Evolutionary conservation across 1,140 invertebrate genomes (phyloP), one percentile per base, ranked within the genome.

Genomic region (Brachionus manjavacas): DNA sequence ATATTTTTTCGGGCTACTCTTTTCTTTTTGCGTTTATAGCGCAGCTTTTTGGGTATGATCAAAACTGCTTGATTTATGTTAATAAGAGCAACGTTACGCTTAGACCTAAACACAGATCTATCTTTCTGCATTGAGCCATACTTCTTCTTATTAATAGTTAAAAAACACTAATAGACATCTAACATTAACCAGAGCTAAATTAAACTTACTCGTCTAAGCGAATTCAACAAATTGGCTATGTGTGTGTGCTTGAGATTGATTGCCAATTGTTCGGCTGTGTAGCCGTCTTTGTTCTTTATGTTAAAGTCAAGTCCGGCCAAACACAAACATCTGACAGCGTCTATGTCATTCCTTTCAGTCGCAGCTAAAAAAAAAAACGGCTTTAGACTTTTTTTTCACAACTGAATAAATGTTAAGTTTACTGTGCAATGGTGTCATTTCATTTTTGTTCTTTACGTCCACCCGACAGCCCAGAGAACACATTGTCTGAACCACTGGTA

Each of bases 181-280:
- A 72, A 20, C 74, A 55, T 49, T 78, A 28, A 41, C 3, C 2
- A 46, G 31, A 46, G 39, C 11, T 11, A n/a, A 46, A 16, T 83
- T 12, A 20, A 78, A 89, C 91, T 90, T 88, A 93, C 92, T 88
- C 91, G 92, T 89, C 92, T 92, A 46, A 95, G 88, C 86, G 91
- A 92, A 87, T 92, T 92, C 55, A 95, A 90, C 9, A 95, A 89
- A 85, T 92, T 92, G 28, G 93, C 93, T 85, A 94, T 93, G 85
- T 94, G 91, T 66, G 92, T 92, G 87, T 93, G 92, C 52, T 94
- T 94, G 86, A 94, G 92, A 86, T 94, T 94, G 55, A 94, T 90
- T 16, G 94, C 94, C 84, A 93, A 93, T 25, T 95, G 93, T 88
- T 95, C 94, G 11, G 94, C 93, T 60, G 93, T 92, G 39, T 95